Evolutionary conservation across 2,113 vertebrate species (phyloP).

Genomic region (Bujurquina vittata): DNA sequence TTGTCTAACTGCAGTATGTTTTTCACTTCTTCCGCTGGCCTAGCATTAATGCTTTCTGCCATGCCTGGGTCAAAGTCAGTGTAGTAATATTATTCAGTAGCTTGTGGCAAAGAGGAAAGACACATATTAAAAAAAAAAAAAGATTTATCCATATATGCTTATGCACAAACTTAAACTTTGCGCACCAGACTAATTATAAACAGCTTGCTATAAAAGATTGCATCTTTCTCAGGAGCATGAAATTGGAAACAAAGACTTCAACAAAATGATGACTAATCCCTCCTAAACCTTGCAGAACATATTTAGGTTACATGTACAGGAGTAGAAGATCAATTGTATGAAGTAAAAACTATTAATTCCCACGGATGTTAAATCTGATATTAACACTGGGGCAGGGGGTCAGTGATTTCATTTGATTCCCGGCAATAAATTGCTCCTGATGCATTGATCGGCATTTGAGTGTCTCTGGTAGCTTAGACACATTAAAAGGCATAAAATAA

Average conservation of each 20-base stretch:
- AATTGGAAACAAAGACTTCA: neutral
- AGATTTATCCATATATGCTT: too few species aligned
- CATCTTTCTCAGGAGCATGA: neutral
- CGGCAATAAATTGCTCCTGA: neutral
- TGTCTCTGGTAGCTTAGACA: neutral
- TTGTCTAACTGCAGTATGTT: conserved; percentile 67
- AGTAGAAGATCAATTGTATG: neutral
- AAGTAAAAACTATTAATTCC: neutral
- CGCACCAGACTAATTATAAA: too few species aligned
- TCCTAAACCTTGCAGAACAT: too few species aligned
- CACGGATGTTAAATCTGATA: neutral
- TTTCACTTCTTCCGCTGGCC: conserved; percentile 14
- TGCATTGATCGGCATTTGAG: neutral
- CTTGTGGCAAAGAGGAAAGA: too few species aligned
- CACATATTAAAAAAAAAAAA: neutral
- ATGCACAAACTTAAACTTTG: too few species aligned
- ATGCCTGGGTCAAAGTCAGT: neutral
- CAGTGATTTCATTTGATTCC: neutral
- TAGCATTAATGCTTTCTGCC: conserved; percentile 18
- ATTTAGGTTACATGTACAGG: too few species aligned
- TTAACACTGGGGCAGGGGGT: neutral
- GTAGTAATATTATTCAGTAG: too few species aligned
- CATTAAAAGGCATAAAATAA: fast-evolving
- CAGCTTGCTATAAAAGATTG: too few species aligned
- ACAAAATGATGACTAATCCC: too few species aligned